Conservation (phyloP, 2,888 invertebrate genomes). For the Drosophila fulvimacula region DNA sequence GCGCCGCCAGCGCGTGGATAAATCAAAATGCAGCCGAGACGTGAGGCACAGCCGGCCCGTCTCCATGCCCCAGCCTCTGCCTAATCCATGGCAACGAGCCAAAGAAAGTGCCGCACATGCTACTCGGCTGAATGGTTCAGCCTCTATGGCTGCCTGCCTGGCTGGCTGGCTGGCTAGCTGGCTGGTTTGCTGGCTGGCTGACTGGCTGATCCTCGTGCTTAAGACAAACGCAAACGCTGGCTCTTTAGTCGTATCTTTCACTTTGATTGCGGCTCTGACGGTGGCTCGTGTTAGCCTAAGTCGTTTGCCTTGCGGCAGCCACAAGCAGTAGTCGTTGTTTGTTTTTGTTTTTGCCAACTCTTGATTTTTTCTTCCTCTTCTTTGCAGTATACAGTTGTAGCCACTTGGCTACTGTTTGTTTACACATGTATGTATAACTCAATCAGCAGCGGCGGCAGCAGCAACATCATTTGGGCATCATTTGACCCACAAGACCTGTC, state of each 20-base stretch:
- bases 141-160: constrained; percentile 32
- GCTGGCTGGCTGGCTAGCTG: constrained; percentile 29
- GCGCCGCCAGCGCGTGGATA: constrained; percentile 79
- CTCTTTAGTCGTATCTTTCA: constrained; percentile 80
- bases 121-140: constrained; percentile 58
- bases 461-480: constrained; percentile 56
- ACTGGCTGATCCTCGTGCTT: constrained; percentile 66
- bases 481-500: constrained; percentile 60
- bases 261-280: constrained; percentile 73
- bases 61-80: constrained; percentile 48
- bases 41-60: constrained; percentile 27
- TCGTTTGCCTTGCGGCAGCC: constrained; percentile 58
- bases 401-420: constrained; percentile 80
- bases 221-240: constrained; percentile 78
- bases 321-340: constrained; percentile 28
- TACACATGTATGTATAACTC: constrained; percentile 79
- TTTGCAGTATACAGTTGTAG: constrained; percentile 26
- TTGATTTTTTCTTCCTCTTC: constrained; percentile 1
- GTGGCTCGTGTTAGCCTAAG: constrained; percentile 69
- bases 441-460: constrained; percentile 58
- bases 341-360: constrained; percentile 15
- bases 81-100: constrained; percentile 64
- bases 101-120: constrained; percentile 76
- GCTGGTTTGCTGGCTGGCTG: constrained; percentile 31
- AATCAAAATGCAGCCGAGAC: constrained; percentile 75